Percentiles rank a stretch among this genome's conserved stretches.
phyloP scores from a whole-genome alignment of 2,888 invertebrate genomes.

The Andrena chrysosceles region DNA sequence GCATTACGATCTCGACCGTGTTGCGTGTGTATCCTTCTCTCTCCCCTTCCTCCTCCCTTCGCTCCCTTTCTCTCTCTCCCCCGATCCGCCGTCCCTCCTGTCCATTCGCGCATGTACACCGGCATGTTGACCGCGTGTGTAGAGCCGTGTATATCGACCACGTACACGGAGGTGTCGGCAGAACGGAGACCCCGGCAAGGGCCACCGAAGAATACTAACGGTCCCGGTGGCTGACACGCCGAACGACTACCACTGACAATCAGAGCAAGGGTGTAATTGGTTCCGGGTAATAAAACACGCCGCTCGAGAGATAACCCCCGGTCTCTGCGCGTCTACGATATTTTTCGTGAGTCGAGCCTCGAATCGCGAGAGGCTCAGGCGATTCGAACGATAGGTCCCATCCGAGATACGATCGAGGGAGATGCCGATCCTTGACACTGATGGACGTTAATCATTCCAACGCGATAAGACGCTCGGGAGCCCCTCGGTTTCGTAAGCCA shows the following conservation, averaged over 20 bases:
- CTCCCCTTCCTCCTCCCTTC: background rate
- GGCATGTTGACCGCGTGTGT: constrained; percentile 60
- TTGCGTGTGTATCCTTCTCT: constrained; percentile 43
- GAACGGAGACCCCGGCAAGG: constrained; percentile 55
- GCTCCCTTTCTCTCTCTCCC: background rate
- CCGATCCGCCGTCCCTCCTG: constrained; percentile 24
- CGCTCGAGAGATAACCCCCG: constrained; percentile 34
- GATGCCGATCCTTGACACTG: constrained; percentile 50
- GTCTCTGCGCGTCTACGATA: constrained; percentile 43
- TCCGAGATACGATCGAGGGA: constrained; percentile 40
- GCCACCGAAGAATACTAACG: constrained; percentile 61
- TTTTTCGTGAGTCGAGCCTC: background rate
- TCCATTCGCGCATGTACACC: constrained; percentile 59
- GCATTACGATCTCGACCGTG: constrained; percentile 66
- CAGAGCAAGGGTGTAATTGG: constrained; percentile 62
- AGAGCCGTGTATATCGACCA: constrained; percentile 59
- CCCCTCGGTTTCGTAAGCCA: constrained; percentile 36
- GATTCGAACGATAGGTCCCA: constrained; percentile 5
- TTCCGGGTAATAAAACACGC: constrained; percentile 64
- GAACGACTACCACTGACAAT: constrained; percentile 51
- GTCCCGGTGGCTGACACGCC: constrained; percentile 56
- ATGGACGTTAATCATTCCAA: constrained; percentile 51
- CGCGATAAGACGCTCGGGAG: constrained; percentile 28
- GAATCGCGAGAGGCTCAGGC: background rate
- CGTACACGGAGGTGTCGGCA: constrained; percentile 67